Evolutionary conservation across 2,888 invertebrate species (phyloP), one percentile per base, ranked within the genome.

Genomic region (Apoda limacodes): DNA sequence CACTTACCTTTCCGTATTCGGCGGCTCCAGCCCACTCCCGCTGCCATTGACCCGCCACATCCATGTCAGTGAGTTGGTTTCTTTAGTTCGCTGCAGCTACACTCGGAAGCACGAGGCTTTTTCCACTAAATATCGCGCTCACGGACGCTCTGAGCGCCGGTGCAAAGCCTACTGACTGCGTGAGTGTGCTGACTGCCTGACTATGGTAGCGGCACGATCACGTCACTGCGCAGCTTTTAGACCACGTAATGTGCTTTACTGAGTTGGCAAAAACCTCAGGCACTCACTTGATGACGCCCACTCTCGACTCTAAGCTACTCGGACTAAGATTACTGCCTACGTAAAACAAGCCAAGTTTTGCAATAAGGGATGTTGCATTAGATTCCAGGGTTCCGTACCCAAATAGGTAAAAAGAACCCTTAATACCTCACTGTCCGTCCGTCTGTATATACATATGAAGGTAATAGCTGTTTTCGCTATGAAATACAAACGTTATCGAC

Each of bases 1-100:
- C n/a, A n/a, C 62, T 68, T 49, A 80, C 80, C 65, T 80, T 76
- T 49, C 80, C 80, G 60, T 71, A 80, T 60, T 80, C 80, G 48
- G 80, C 80, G 27, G 72, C 65, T 41, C 80, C 80, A 43, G 80
- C 67, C 80, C 80, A 80, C 65, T 78, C 64, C 54, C 72, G 61
- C 46, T 70, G 70, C 80, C 80, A 80, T 60, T 76, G 78, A 55
- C 70, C 76, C 48, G 74, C 78, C 45, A 80, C 66, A 64, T 80
- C 78, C 78, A 80, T 78, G 45, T 57, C 54, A 45, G 47, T 47
- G 45, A 43, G 45, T 55, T 47, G 45, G 46, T 51, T 35, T 17
- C 17, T 52, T 43, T 68, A 57, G 65, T 52, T 75, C 63, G 68
- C 45, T 72, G 71, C 74, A 75, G 75, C 75, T 70, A 74, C 75